A percentile compares a stretch with the other conserved stretches of the same genome.
phyloP scores from a whole-genome alignment of 2,113 vertebrate species.

The Lampris megalopsis region DNA sequence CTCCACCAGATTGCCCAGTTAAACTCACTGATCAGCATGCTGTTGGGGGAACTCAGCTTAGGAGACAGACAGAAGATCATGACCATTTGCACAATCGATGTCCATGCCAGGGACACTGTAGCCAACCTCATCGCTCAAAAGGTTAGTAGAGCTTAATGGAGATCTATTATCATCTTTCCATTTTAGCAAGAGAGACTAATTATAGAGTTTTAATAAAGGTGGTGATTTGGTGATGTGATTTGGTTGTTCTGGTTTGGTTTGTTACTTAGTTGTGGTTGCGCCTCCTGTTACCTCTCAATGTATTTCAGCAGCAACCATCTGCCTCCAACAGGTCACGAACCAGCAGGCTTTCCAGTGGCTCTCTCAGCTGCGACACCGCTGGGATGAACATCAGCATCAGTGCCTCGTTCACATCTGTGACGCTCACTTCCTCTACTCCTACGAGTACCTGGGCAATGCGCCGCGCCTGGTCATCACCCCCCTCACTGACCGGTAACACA shows the following conservation, averaged over 20 bases:
- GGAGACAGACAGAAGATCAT: slow-evolving; percentile 87
- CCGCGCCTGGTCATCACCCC: slow-evolving; percentile 85
- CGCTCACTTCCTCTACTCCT: slow-evolving; percentile 86
- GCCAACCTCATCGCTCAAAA: slow-evolving; percentile 85
- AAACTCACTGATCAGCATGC: slow-evolving; percentile 83
- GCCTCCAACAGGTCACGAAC: slow-evolving; percentile 75
- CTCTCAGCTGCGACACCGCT: slow-evolving; percentile 84
- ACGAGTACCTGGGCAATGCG: slow-evolving; percentile 88
- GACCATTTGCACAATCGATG: slow-evolving; percentile 86
- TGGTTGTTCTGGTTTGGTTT: too few relatives aligned
- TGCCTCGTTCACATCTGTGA: slow-evolving; percentile 84
- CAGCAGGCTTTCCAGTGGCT: slow-evolving; percentile 84
- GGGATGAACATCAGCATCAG: slow-evolving; percentile 79
- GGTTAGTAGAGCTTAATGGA: slow-evolving; percentile 51
- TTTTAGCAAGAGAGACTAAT: background rate
- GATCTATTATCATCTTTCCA: background rate
- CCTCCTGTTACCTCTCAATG: background rate
- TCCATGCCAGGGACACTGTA: slow-evolving; percentile 85
- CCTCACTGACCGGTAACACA: slow-evolving; percentile 86
- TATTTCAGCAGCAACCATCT: slow-evolving; percentile 15
- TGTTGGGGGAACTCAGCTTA: slow-evolving; percentile 84
- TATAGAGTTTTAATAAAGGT: background rate
- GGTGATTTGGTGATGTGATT: background rate
- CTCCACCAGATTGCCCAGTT: slow-evolving; percentile 82
- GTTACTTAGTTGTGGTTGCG: too few relatives aligned